Evolutionary conservation across 2,888 invertebrate genomes (phyloP).

Genomic region (Augiades crinisus): DNA sequence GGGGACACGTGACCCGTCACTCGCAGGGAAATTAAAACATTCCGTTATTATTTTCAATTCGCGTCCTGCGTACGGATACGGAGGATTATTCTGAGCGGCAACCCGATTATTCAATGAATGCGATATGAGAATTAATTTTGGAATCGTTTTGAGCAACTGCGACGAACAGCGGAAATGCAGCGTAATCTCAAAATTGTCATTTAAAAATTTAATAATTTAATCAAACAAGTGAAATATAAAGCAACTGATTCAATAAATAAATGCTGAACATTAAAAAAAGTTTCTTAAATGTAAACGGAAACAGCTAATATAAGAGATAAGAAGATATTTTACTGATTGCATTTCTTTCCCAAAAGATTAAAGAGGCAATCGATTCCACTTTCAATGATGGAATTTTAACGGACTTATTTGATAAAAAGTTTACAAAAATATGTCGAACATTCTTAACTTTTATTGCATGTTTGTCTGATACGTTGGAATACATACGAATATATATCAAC

Average conservation of each 20-base stretch:
- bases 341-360: no score
- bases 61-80: constrained; percentile 35
- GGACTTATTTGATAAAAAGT: no score
- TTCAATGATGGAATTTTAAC: no score
- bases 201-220: no score
- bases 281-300: no score
- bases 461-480: background rate
- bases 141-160: constrained; percentile 16
- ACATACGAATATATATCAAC: constrained; percentile 41
- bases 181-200: background rate
- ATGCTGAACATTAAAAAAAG: no score
- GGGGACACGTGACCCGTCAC: constrained; percentile 80
- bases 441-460: background rate
- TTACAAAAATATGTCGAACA: no score
- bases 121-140: constrained; percentile 27
- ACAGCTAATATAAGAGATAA: no score
- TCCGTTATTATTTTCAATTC: constrained; percentile 72
- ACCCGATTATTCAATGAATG: constrained; percentile 27
- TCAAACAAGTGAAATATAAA: no score
- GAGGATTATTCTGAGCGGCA: constrained; percentile 28
- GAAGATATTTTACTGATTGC: no score
- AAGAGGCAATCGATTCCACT: no score
- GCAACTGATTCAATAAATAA: no score
- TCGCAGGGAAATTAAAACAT: constrained; percentile 81
- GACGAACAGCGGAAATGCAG: constrained; percentile 8